phyloP scores from a whole-genome alignment of 2,797 vertebrate genomes.

The Taeniopygia guttata region DNA sequence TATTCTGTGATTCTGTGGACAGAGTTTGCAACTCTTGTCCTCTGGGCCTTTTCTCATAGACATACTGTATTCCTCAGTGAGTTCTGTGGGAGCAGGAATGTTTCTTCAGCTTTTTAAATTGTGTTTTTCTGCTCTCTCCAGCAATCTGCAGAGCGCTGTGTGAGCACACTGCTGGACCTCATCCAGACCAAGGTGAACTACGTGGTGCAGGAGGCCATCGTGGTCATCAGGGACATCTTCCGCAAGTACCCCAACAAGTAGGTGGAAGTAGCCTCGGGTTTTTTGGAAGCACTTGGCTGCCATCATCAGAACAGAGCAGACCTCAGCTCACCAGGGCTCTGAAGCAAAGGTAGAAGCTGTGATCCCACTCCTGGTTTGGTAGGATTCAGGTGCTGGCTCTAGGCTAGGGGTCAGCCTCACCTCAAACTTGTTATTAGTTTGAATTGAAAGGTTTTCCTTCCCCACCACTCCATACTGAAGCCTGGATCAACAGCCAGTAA shows the following conservation, averaged over 20 bases:
- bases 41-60: neutral
- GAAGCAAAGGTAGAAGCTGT: neutral
- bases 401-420: neutral
- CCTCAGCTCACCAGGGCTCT: neutral
- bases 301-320: neutral
- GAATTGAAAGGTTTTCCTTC: neutral
- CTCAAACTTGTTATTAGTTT: neutral
- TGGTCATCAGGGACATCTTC: slow-evolving; percentile 98
- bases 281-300: neutral
- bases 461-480: neutral
- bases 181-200: slow-evolving; percentile 86
- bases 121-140: neutral
- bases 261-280: neutral
- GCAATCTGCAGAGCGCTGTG: slow-evolving; percentile 84
- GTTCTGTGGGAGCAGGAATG: neutral
- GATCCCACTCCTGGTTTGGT: neutral
- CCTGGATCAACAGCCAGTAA: neutral
- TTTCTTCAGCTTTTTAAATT: neutral
- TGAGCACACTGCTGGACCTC: slow-evolving; percentile 81
- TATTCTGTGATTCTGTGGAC: too few species aligned
- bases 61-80: fast-evolving
- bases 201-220: slow-evolving; percentile 93
- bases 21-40: neutral
- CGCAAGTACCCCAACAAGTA: slow-evolving; percentile 99
- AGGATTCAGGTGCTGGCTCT: neutral